Evolutionary conservation across 2,797 vertebrate genomes (phyloP), one percentile per base, ranked within the genome.

Genomic region (Labeo calbasu): DNA sequence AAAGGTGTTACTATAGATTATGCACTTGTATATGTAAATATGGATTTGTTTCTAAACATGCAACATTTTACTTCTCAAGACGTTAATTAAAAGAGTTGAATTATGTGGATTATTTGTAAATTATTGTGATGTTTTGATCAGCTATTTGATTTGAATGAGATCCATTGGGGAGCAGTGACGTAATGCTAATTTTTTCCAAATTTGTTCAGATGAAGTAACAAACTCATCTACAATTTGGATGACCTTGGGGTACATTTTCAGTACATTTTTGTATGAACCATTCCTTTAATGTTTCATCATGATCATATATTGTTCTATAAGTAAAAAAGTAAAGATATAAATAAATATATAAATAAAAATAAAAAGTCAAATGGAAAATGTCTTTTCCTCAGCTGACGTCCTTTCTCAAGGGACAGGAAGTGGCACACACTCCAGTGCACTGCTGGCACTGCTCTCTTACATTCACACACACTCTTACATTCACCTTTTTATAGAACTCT

Each of bases 401-500:
- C 36, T 68, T 10, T 23, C 61, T 55, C 48, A 46, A 61, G 36
- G 55, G 15, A 76, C 81, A 83, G 55, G 12, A 76, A 65, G 46
- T 46, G 11, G 59, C 57, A 65, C 43, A 82, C 46, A 82, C 28
- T 36, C 25, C 15, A 4, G 0, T 66, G 25, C 8, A 53, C 23
- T 19, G 50, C n/a, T 17, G 36, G 61, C 63, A 51, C 48, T 32
- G 19, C 81, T 43, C 10, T 66, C 28, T 25, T 75, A n/a, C n/a
- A n/a, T n/a, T n/a, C n/a, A 63, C 70, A 82, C 61, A 77, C 40
- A 48, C 81, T 40, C 8, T 51, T 36, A 51, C 23, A 32, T 43
- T 78, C 15, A 36, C 46, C 43, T 46, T 75, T 86, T 84, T 83
- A 83, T 59, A 77, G 69, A 85, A 78, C 21, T 28, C 53, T 81